phyloP scores from a whole-genome alignment of 2,888 invertebrate genomes.

The Anoplius nigerrimus region DNA sequence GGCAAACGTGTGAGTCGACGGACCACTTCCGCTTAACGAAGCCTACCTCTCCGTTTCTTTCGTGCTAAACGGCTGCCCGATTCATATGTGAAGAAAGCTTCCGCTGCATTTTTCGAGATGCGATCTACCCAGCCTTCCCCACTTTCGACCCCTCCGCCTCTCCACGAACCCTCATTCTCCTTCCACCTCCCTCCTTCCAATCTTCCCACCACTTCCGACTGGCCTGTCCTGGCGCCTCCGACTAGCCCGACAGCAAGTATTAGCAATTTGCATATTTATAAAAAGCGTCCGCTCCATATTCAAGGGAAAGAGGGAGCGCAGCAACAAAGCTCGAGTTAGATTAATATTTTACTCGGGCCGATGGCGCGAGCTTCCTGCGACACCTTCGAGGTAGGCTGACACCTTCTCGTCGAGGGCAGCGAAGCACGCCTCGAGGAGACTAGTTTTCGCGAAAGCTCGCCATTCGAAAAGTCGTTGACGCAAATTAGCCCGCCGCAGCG shows the following conservation, averaged over 20 bases:
- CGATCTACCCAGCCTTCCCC: background rate
- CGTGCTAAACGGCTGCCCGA: slow-evolving; percentile 12
- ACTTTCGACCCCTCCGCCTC: slow-evolving; percentile 8
- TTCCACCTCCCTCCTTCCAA: background rate
- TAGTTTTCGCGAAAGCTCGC: too few species aligned
- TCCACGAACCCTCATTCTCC: background rate
- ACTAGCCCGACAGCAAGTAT: background rate
- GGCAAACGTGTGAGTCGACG: slow-evolving; percentile 23
- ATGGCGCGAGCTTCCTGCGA: slow-evolving; percentile 21
- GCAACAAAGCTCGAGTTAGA: slow-evolving; percentile 28
- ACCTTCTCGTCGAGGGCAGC: too few species aligned
- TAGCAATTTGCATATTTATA: slow-evolving; percentile 45
- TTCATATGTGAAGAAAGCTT: slow-evolving; percentile 26
- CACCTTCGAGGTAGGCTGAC: background rate
- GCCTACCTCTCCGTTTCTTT: slow-evolving; percentile 23
- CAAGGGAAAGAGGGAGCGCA: slow-evolving; percentile 5
- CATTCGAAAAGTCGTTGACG: slow-evolving; percentile 43
- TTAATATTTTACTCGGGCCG: slow-evolving; percentile 40
- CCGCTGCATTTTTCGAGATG: too few species aligned
- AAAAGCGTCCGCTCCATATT: slow-evolving; percentile 21
- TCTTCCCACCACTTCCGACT: background rate
- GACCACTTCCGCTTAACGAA: slow-evolving; percentile 45
- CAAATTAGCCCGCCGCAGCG: slow-evolving; percentile 28
- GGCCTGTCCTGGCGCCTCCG: too few species aligned
- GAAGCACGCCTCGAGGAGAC: too few species aligned